These are phyloP conservation scores for Falco cherrug DNA, from an alignment of 2,797 vertebrate genomes.

Conservation along the genomic window DNA sequence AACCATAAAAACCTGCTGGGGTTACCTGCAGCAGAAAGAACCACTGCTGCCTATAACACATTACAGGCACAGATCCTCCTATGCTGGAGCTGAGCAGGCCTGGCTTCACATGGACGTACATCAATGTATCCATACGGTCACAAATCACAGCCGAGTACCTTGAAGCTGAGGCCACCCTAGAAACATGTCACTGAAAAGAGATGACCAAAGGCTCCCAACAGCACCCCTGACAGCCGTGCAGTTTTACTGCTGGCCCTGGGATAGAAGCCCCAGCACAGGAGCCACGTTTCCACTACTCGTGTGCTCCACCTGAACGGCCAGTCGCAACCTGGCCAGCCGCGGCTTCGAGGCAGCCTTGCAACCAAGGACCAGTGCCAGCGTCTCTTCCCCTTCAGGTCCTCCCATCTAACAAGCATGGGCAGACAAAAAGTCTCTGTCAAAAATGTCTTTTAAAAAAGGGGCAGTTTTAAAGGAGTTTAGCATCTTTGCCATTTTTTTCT, in stretches of 20 bases:
- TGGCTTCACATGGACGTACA: rapidly evolving
- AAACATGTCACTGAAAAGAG: background rate
- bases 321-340: rapidly evolving
- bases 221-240: rapidly evolving
- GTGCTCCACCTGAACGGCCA: rapidly evolving
- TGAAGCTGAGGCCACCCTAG: background rate
- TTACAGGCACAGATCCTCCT: background rate
- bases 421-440: background rate
- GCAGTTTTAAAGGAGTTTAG: background rate
- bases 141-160: background rate
- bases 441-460: background rate
- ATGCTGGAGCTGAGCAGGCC: background rate
- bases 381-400: background rate
- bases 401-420: background rate
- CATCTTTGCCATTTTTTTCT: background rate
- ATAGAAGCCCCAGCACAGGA: background rate
- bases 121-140: rapidly evolving
- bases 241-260: background rate
- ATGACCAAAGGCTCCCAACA: background rate
- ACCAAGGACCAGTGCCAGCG: background rate
- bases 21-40: background rate
- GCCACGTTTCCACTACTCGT: rapidly evolving
- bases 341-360: background rate
- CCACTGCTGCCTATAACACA: rapidly evolving
- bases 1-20: background rate